A percentile compares a stretch with the other conserved stretches of the same genome.
Evolutionary conservation across 2,888 invertebrate genomes (phyloP).

Genomic region (Marronus borbonicus): DNA sequence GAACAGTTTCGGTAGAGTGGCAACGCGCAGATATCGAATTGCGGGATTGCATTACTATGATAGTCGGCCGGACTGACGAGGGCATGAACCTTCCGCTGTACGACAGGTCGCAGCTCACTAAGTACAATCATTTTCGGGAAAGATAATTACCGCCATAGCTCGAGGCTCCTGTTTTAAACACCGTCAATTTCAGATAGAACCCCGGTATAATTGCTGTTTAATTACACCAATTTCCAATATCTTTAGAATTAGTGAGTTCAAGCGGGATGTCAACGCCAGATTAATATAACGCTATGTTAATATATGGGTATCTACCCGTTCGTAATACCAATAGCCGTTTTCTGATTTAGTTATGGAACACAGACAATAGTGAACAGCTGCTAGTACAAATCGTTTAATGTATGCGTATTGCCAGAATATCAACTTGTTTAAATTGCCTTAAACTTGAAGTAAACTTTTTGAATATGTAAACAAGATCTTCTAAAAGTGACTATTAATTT

Average conservation of each 20-base stretch:
- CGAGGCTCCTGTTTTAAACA: constrained; percentile 52
- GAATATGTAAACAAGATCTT: too few relatives aligned
- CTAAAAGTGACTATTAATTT: too few relatives aligned
- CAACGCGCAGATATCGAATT: constrained; percentile 58
- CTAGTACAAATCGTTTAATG: too few relatives aligned
- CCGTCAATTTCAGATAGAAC: constrained; percentile 48
- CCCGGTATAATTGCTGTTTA: constrained; percentile 50
- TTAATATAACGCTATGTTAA: constrained; percentile 16
- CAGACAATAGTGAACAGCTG: too few relatives aligned
- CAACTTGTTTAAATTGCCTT: too few relatives aligned
- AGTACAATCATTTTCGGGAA: constrained; percentile 56
- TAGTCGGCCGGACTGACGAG: constrained; percentile 52
- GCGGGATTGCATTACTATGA: constrained; percentile 59
- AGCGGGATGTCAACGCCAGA: constrained; percentile 22
- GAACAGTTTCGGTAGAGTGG: constrained; percentile 54
- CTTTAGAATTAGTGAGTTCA: constrained; percentile 34
- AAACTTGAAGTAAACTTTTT: too few relatives aligned
- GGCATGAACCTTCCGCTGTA: constrained; percentile 30
- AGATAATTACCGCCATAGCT: constrained; percentile 56
- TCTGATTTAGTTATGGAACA: too few relatives aligned
- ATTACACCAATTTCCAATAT: constrained; percentile 52
- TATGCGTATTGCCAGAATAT: too few relatives aligned
- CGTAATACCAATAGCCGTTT: neutral
- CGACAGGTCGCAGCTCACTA: constrained; percentile 36
- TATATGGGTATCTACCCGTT: constrained; percentile 7